phyloP scores from a whole-genome alignment of 2,888 invertebrate species.

The Halocaridina rubra region DNA sequence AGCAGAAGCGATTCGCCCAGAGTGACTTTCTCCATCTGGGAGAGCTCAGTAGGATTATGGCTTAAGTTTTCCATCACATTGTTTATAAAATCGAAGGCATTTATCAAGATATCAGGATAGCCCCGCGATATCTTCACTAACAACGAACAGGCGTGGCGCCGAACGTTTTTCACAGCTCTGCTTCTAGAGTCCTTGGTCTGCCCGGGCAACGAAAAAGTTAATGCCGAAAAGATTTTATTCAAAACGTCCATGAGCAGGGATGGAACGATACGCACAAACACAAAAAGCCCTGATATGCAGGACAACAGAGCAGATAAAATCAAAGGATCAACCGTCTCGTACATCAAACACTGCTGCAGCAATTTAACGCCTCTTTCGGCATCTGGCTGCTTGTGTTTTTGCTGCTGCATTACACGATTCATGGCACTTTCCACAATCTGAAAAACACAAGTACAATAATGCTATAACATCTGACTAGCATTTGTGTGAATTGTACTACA shows the following conservation, averaged over 20 bases:
- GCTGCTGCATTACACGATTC: constrained; percentile 78
- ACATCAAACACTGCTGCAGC: constrained; percentile 81
- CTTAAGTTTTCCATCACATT: constrained; percentile 80
- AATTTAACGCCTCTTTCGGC: constrained; percentile 81
- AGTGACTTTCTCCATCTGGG: constrained; percentile 85
- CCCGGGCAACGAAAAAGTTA: constrained; percentile 79
- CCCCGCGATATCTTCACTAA: constrained; percentile 91
- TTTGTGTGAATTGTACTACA: no score
- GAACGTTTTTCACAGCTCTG: constrained; percentile 83
- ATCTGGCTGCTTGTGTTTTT: constrained; percentile 80
- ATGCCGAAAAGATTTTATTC: constrained; percentile 88
- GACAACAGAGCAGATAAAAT: constrained; percentile 87
- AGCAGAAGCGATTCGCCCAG: constrained; percentile 83
- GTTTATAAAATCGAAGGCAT: constrained; percentile 87
- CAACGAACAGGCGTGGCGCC: constrained; percentile 88
- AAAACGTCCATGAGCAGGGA: constrained; percentile 82
- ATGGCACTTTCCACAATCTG: constrained; percentile 81
- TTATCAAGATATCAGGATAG: constrained; percentile 85
- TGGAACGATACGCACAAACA: constrained; percentile 88
- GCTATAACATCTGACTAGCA: no score
- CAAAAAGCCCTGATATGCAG: constrained; percentile 90
- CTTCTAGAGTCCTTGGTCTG: constrained; percentile 77
- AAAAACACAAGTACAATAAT: background rate
- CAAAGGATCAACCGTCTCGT: constrained; percentile 82
- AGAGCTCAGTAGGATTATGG: constrained; percentile 76